Evolutionary conservation across 2,797 vertebrate genomes (phyloP), one percentile per base, ranked within the genome.

Genomic region (Naso thynnoides): DNA sequence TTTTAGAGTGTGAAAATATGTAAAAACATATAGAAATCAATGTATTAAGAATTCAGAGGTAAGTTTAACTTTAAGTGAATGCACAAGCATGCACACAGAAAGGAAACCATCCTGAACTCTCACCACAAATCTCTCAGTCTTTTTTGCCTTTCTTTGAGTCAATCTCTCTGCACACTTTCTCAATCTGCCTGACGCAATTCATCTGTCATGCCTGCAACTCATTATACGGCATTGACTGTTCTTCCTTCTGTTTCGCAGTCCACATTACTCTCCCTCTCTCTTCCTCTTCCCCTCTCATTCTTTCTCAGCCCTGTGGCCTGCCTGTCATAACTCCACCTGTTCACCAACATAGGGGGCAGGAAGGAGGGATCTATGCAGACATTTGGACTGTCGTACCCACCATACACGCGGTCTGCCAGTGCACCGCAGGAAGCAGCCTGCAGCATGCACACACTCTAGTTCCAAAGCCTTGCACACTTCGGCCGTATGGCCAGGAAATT

Each of bases 401-500:
- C 82, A 74, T 70, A 84, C 83, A 70, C 14, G 4, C 53, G 19
- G 70, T 45, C 74, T 88, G 91, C 89, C 90, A 93, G 82, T 19
- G 73, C 87, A 74, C 87, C 26, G 62, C 83, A 81, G 87, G 88
- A 86, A 76, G 79, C 83, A 75, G 85, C 86, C 77, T 78, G 65
- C 73, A 78, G 78, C 83, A 58, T 70, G 71, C 73, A 39, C 66
- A 64, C 63, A 75, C 70, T 70, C 52, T n/a, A 9, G 50, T 50
- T 84, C 73, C 86, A 90, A 86, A 81, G 81, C 78, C 62, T 59
- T 4, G 55, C 82, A 81, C 83, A 83, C 85, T 80, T 79, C 29
- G 8, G 82, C 89, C 91, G 66, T 91, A 91, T 91, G 92, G 88
- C 81, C 93, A 91, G 92, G 90, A 94, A 91, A 93, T 93, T 89